phyloP scores from a whole-genome alignment of 2,888 invertebrate genomes.

The Biston stratarius region DNA sequence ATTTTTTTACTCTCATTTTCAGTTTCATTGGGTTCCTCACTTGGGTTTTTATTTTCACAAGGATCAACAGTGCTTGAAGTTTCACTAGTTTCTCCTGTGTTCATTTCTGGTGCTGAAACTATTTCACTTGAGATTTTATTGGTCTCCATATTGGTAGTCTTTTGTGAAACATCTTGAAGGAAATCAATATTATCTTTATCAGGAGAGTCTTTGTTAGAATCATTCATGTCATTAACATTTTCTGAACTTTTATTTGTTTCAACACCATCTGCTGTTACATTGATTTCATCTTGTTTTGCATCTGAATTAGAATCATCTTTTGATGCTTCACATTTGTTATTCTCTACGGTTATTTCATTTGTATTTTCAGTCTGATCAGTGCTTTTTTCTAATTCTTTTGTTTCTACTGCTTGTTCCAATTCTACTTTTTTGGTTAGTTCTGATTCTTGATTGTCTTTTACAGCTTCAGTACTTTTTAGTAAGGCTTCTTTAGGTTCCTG shows the following conservation, averaged over 20 bases:
- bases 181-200: slow-evolving; percentile 18
- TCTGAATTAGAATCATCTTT: slow-evolving; percentile 9
- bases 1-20: slow-evolving; percentile 38
- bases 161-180: slow-evolving; percentile 20
- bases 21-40: slow-evolving; percentile 21
- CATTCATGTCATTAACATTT: slow-evolving; percentile 31
- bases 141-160: slow-evolving; percentile 19
- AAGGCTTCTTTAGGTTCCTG: slow-evolving; percentile 10
- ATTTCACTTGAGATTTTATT: slow-evolving; percentile 4
- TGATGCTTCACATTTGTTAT: not conserved
- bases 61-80: slow-evolving; percentile 4
- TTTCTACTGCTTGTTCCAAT: not conserved
- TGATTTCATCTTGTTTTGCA: slow-evolving; percentile 13
- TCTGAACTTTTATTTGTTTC: slow-evolving; percentile 6
- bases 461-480: not conserved
- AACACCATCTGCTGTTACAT: slow-evolving; percentile 26
- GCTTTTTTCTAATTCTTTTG: slow-evolving; percentile 13
- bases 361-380: not conserved
- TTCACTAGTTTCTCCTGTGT: slow-evolving; percentile 14
- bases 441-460: slow-evolving; percentile 10
- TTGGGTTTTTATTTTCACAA: slow-evolving; percentile 13
- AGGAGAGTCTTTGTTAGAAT: slow-evolving; percentile 41
- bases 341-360: slow-evolving; percentile 15
- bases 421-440: slow-evolving; percentile 9
- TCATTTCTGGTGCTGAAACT: slow-evolving; percentile 10